Conservation (phyloP, 2,888 invertebrate species). For the Lycaena phlaeas region DNA sequence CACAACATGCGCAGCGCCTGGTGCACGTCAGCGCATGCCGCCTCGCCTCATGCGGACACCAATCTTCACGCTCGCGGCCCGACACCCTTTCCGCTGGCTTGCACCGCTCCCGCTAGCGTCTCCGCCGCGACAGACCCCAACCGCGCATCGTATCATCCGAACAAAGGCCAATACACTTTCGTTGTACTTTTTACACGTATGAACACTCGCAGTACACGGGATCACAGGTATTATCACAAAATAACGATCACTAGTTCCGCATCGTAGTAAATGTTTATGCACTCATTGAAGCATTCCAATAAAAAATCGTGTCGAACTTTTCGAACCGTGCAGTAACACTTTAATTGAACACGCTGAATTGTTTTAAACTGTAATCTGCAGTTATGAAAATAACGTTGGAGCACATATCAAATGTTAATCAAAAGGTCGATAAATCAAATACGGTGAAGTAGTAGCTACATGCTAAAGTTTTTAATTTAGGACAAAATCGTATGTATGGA, state of each 20-base stretch:
- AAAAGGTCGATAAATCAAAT: too few species aligned
- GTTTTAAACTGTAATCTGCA: constrained; percentile 3
- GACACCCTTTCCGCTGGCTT: constrained; percentile 62
- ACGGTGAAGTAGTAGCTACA: too few species aligned
- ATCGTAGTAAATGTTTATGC: constrained; percentile 13
- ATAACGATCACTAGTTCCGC: constrained; percentile 19
- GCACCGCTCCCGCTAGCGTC: constrained; percentile 46
- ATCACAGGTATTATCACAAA: constrained; percentile 3
- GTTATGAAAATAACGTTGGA: constrained; percentile 1
- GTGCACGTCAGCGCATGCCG: constrained; percentile 69
- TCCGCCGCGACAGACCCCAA: constrained; percentile 47
- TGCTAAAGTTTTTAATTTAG: too few species aligned
- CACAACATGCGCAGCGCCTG: constrained; percentile 69
- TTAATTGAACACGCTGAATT: neutral
- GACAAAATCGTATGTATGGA: too few species aligned
- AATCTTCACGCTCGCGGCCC: constrained; percentile 69
- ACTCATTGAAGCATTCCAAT: constrained; percentile 2
- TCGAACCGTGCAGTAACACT: constrained; percentile 6
- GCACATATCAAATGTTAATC: constrained; percentile 5
- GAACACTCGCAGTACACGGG: constrained; percentile 14
- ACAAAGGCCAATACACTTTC: constrained; percentile 17
- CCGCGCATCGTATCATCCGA: constrained; percentile 62
- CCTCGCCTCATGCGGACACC: constrained; percentile 70
- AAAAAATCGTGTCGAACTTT: constrained; percentile 18
- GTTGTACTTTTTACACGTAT: constrained; percentile 18